Percentiles rank a stretch among this genome's conserved stretches.
phyloP scores from a whole-genome alignment of 2,888 invertebrate genomes.

The Rhingia campestris region DNA sequence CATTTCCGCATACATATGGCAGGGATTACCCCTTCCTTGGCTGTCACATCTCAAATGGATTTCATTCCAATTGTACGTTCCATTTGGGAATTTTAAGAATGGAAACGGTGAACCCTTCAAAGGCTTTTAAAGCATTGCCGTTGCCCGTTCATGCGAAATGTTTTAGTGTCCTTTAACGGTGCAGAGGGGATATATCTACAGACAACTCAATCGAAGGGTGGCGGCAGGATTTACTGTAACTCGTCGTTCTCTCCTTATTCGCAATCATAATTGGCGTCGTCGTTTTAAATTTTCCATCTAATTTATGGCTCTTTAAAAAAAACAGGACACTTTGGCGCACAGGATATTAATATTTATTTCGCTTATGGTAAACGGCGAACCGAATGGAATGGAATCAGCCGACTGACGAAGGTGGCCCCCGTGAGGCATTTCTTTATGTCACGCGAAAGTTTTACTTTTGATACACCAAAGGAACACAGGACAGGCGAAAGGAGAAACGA shows the following conservation, averaged over 20 bases:
- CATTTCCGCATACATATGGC: conserved; percentile 57
- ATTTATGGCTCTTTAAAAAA: conserved; percentile 72
- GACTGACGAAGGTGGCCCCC: conserved; percentile 18
- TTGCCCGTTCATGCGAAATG: neutral
- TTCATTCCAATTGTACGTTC: conserved; percentile 55
- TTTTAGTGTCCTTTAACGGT: conserved; percentile 29
- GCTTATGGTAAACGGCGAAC: conserved; percentile 29
- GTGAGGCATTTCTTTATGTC: conserved; percentile 68
- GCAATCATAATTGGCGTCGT: conserved; percentile 72
- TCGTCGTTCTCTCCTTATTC: conserved; percentile 46
- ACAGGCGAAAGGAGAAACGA: no score
- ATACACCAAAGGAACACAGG: conserved; percentile 23
- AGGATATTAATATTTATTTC: conserved; percentile 74
- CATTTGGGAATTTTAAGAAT: conserved; percentile 57
- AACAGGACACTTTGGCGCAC: conserved; percentile 63
- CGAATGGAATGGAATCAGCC: neutral
- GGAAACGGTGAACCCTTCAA: conserved; percentile 21
- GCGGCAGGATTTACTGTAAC: conserved; percentile 43
- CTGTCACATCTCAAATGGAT: conserved; percentile 55
- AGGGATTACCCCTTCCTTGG: conserved; percentile 54
- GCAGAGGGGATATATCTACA: neutral
- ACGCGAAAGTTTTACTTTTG: conserved; percentile 65
- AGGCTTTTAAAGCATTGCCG: conserved; percentile 25
- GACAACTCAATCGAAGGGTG: neutral
- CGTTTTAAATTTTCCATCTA: conserved; percentile 71